Conservation (phyloP, 2,113 vertebrate genomes). For the Nibea coibor region DNA sequence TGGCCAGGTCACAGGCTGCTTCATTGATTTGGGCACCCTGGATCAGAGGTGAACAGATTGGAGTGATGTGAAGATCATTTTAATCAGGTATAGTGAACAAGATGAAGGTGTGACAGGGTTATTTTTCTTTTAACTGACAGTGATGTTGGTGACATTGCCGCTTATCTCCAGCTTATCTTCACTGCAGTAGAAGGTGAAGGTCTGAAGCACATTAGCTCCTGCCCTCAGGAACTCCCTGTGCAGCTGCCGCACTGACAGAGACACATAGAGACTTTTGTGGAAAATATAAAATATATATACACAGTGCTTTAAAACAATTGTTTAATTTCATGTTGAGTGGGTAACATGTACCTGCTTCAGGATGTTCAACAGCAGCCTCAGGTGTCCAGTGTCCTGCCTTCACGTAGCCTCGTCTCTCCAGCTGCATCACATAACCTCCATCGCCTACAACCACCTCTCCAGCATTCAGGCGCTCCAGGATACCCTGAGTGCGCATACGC, state of each 20-base stretch:
- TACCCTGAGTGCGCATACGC: constrained; percentile 78
- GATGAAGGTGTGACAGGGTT: not conserved
- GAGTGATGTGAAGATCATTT: not conserved
- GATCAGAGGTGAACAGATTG: not conserved
- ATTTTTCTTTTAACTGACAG: constrained; percentile 76
- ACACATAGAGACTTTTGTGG: not conserved
- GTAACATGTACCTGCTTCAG: constrained; percentile 87
- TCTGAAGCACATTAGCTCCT: constrained; percentile 88
- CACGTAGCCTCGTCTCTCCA: constrained; percentile 91
- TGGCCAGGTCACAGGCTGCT: constrained; percentile 93
- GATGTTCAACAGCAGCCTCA: constrained; percentile 89
- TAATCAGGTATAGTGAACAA: not conserved
- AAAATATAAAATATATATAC: not conserved
- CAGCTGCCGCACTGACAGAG: constrained; percentile 86
- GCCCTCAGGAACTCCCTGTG: constrained; percentile 91
- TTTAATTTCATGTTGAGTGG: not conserved
- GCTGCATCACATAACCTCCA: constrained; percentile 90
- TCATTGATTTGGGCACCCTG: constrained; percentile 92
- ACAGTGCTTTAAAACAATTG: not conserved
- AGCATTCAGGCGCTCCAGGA: constrained; percentile 87
- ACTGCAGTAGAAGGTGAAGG: constrained; percentile 91
- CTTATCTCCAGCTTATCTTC: constrained; percentile 91
- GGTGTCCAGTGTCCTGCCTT: constrained; percentile 93
- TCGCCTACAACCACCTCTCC: constrained; percentile 92
- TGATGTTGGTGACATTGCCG: constrained; percentile 88